Conservation (phyloP, 2,888 invertebrate species). For the Trachelus iudaicus region DNA sequence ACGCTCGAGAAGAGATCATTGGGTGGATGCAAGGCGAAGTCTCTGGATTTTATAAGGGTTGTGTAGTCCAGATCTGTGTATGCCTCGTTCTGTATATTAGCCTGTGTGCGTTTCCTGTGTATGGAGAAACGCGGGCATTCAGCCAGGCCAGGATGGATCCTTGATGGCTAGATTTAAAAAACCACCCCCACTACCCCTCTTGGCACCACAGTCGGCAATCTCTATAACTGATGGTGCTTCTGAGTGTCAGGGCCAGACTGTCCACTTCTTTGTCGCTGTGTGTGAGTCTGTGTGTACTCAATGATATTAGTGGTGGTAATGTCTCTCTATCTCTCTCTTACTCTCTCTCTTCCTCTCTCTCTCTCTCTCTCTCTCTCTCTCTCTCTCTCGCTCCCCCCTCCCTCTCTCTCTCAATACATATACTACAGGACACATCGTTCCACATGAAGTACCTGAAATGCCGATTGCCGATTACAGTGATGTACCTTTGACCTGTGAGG, state of each 20-base stretch:
- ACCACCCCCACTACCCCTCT: constrained; percentile 26
- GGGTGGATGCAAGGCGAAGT: neutral
- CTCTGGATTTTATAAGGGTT: neutral
- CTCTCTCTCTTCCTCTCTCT: neutral
- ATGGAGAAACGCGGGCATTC: constrained; percentile 42
- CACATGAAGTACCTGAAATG: neutral
- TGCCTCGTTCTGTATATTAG: neutral
- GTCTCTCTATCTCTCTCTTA: neutral
- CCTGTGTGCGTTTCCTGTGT: constrained; percentile 35
- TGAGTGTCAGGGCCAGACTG: constrained; percentile 62
- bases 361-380: neutral
- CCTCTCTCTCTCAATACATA: neutral
- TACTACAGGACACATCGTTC: neutral
- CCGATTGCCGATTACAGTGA: neutral
- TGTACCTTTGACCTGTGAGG: neutral
- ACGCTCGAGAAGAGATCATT: constrained; percentile 18
- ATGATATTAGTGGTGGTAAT: neutral
- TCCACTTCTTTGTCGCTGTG: constrained; percentile 57
- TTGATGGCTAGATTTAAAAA: constrained; percentile 56
- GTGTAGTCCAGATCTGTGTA: neutral
- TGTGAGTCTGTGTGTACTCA: constrained; percentile 20
- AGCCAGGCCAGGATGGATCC: constrained; percentile 54
- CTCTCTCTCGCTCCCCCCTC: neutral
- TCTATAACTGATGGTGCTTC: constrained; percentile 64
- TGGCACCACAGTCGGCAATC: constrained; percentile 47